Percentiles rank a stretch among this genome's conserved stretches.
These are phyloP conservation scores for Pipra filicauda DNA, from an alignment of 2,113 vertebrate genomes.

Conservation along the genomic window DNA sequence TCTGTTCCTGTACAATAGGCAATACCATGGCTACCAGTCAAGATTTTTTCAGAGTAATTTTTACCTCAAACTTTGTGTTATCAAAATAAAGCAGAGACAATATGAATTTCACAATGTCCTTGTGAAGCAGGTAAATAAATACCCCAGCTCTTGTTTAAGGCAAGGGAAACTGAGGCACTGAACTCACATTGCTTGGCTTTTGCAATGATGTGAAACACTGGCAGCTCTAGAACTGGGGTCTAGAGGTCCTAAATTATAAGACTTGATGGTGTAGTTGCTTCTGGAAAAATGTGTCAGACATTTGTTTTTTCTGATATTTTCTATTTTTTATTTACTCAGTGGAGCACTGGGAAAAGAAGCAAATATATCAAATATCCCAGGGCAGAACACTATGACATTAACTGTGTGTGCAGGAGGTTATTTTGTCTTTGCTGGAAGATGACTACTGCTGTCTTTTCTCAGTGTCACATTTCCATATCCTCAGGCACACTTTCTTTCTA, in stretches of 20 bases:
- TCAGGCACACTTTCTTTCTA: background rate
- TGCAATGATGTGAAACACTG: background rate
- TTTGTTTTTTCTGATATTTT: background rate
- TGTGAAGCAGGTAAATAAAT: background rate
- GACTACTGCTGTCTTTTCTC: background rate
- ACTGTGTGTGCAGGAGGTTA: background rate
- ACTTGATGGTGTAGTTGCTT: background rate
- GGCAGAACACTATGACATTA: background rate
- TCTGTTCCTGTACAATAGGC: background rate
- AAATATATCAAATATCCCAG: background rate
- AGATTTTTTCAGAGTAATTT: background rate
- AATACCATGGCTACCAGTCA: background rate
- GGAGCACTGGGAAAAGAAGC: background rate
- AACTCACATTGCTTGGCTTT: background rate
- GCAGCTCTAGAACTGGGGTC: background rate
- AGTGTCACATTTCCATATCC: background rate
- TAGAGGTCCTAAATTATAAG: background rate
- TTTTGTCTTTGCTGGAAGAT: background rate
- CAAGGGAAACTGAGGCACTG: background rate
- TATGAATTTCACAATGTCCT: background rate
- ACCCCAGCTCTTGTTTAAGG: background rate
- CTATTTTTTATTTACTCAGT: background rate
- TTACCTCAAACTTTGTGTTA: background rate
- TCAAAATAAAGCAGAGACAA: background rate
- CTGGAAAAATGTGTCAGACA: background rate